Base-by-base conservation (phyloP, 64 coral and sea anemone species). In the Pachyseris speciosa region DNA sequence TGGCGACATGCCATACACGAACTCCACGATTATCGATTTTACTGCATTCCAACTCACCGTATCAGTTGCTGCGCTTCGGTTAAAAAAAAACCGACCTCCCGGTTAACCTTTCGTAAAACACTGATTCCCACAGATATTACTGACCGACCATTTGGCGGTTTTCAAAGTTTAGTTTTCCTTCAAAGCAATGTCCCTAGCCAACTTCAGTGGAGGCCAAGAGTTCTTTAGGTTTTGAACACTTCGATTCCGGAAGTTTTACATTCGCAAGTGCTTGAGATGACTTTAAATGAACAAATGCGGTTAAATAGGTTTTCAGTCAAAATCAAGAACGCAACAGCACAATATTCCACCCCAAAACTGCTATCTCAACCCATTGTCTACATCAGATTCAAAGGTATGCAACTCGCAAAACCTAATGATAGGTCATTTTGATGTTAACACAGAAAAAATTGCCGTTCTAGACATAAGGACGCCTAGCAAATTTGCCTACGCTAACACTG, bases 1-100 rank as follows among this genome's bases (percentile, higher is more conserved):
- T 61, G 77, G 77, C 77, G 51, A 81, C 32, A 61, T 63, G 77
- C 77, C 77, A 81, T 81, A 16, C 63, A 6, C 17, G 9, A 59
- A 12, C 33, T 11, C 33, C 20, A 24, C 20, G 43, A 81, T 81
- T 22, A 60, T 61, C n/a, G 53, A 81, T 42, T 64, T 40, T 13
- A 13, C 51, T 61, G 12, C 53, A 27, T 40, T 61, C 52, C 33
- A n/a, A 79, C 49, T 36, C 41, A 74, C 6, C 34, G 12, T 4
- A 40, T 15, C 17, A 10, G 19, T 32, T 16, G 9, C 7, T 71
- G 67, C 52, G 53, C 53, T 40, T 37, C 33, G 28, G 5, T 60
- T 53, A 51, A 61, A 81, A 13, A 25, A 39, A 67, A 67, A 2
- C 4, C 3, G 26, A 22, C 20, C 17, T 25, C 8, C 58, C 10